Conservation (phyloP, 1,140 invertebrate species). For the Bombus polaris region DNA sequence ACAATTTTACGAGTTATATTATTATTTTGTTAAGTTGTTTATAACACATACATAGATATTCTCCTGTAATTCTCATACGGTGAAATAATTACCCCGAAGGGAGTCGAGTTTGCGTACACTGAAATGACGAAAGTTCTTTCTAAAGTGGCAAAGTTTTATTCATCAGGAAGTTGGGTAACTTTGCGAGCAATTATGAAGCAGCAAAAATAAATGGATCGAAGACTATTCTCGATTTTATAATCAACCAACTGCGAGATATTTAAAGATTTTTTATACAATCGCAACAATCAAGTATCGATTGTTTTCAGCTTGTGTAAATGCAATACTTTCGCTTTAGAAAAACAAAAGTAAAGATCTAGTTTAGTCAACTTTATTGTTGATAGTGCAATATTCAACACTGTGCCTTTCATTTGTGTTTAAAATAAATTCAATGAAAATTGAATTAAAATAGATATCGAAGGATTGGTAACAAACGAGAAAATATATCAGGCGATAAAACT, state of each 20-base stretch:
- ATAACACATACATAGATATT: not conserved
- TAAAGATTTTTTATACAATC: not conserved
- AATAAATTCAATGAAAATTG: not conserved
- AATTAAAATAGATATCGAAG: too few species aligned
- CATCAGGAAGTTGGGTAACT: not conserved
- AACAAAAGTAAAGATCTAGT: too few species aligned
- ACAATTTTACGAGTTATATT: not conserved
- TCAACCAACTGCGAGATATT: not conserved
- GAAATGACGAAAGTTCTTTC: conserved; percentile 22
- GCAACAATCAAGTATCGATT: not conserved
- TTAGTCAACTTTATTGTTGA: not conserved
- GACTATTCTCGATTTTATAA: not conserved
- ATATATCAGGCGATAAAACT: too few species aligned
- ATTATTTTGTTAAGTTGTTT: not conserved
- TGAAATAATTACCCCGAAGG: conserved; percentile 6
- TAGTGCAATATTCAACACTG: not conserved
- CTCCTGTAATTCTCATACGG: too few species aligned
- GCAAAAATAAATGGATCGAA: conserved; percentile 21
- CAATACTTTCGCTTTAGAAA: not conserved
- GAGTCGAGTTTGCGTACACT: not conserved
- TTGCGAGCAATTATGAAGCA: not conserved
- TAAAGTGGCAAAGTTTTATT: conserved; percentile 31
- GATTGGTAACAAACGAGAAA: too few species aligned
- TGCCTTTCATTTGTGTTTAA: not conserved
- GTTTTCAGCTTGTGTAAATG: not conserved